phyloP scores from a whole-genome alignment of 2,888 invertebrate genomes.

The Cetonia aurata region DNA sequence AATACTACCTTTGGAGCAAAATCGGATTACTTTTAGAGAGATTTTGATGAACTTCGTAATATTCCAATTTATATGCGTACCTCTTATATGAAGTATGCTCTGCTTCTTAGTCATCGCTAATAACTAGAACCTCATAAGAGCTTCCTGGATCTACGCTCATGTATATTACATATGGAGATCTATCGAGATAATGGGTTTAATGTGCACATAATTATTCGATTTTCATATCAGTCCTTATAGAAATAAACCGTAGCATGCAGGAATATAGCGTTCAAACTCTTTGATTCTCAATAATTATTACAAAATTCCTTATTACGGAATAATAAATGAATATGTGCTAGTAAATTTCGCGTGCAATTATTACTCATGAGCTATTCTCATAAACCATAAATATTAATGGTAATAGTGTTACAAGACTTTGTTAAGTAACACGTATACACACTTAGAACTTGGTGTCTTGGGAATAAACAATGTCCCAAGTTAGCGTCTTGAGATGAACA shows the following conservation, averaged over 20 bases:
- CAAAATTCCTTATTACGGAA: neutral
- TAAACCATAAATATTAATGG: conserved; percentile 17
- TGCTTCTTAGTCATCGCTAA: neutral
- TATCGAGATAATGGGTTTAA: neutral
- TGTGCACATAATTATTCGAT: conserved; percentile 14
- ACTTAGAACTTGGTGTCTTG: conserved; percentile 1
- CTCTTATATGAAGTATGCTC: neutral
- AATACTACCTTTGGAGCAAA: too few relatives aligned
- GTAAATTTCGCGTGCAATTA: neutral
- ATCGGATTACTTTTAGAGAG: neutral
- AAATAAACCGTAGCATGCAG: neutral
- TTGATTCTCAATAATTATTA: neutral
- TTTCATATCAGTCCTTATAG: neutral
- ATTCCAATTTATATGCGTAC: neutral
- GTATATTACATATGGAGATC: neutral
- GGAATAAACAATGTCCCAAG: neutral
- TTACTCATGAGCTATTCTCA: neutral
- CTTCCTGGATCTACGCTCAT: neutral
- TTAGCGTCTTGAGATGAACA: conserved; percentile 10
- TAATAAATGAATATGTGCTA: neutral
- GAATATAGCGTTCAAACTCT: neutral
- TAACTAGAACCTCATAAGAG: neutral
- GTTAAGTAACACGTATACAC: conserved; percentile 3
- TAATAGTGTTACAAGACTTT: neutral
- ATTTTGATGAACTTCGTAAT: conserved; percentile 4